These are phyloP conservation scores for Thymelicus acteon DNA, from an alignment of 2,888 invertebrate genomes.

Conservation along the genomic window DNA sequence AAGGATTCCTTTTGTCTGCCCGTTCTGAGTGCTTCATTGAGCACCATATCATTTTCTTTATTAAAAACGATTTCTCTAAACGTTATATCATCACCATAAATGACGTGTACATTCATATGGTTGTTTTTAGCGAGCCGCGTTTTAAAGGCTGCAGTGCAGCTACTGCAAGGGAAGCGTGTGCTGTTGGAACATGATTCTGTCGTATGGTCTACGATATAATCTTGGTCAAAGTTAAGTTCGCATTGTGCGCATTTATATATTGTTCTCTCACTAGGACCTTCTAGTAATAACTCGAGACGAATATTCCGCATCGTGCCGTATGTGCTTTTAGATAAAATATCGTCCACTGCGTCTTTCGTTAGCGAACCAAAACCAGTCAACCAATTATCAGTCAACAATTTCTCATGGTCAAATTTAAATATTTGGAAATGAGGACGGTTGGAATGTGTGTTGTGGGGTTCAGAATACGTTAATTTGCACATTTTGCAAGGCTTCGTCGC, in stretches of 20 bases:
- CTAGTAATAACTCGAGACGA: slow-evolving; percentile 48
- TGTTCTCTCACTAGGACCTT: slow-evolving; percentile 52
- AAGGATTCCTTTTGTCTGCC: slow-evolving; percentile 39
- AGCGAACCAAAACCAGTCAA: slow-evolving; percentile 51
- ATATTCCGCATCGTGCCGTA: slow-evolving; percentile 49
- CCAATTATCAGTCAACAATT: slow-evolving; percentile 56
- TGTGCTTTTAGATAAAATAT: slow-evolving; percentile 54
- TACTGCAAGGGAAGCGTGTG: slow-evolving; percentile 11
- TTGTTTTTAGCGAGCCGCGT: slow-evolving; percentile 6
- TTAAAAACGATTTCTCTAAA: slow-evolving; percentile 48
- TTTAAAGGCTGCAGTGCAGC: slow-evolving; percentile 44
- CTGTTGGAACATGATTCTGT: slow-evolving; percentile 36
- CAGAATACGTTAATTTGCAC: slow-evolving; percentile 57
- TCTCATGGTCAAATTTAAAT: slow-evolving; percentile 51
- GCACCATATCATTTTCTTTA: slow-evolving; percentile 34
- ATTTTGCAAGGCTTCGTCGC: slow-evolving; percentile 46
- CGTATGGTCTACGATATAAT: slow-evolving; percentile 41
- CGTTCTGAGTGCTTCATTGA: slow-evolving; percentile 40
- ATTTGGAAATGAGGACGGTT: slow-evolving; percentile 50
- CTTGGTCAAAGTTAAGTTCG: slow-evolving; percentile 40
- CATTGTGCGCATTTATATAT: slow-evolving; percentile 56
- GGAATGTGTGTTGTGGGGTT: not conserved
- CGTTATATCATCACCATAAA: slow-evolving; percentile 26
- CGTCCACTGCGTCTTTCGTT: slow-evolving; percentile 47
- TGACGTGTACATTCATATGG: slow-evolving; percentile 18